These are phyloP conservation scores for Empidonax traillii DNA, from an alignment of 2,113 vertebrate genomes.

Conservation along the genomic window DNA sequence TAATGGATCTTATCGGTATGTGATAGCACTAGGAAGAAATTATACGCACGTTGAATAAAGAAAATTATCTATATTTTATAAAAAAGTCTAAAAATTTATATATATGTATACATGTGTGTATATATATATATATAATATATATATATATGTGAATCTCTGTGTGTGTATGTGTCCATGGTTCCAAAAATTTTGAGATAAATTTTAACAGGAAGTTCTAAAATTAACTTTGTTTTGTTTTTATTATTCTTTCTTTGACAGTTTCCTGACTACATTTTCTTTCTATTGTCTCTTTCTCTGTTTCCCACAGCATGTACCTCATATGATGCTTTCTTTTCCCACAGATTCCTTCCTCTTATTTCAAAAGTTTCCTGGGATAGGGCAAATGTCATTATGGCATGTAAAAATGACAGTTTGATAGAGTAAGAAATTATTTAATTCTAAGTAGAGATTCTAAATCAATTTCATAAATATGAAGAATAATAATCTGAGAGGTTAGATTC, in stretches of 20 bases:
- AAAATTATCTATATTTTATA: neutral
- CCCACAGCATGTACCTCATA: neutral
- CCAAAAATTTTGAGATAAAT: neutral
- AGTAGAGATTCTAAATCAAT: neutral
- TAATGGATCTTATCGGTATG: neutral
- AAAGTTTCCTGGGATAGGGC: neutral
- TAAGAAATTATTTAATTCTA: constrained; percentile 16
- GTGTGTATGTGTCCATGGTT: neutral
- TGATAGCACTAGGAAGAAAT: neutral
- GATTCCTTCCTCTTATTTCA: neutral
- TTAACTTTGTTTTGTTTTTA: neutral
- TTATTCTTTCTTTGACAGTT: neutral
- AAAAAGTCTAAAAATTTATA: neutral
- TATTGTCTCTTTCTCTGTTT: neutral
- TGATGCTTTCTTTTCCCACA: neutral
- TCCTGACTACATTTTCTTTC: neutral
- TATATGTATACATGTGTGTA: no score
- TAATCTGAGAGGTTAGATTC: neutral
- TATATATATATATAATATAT: neutral
- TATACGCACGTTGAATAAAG: neutral
- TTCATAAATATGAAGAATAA: neutral
- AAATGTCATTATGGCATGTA: neutral
- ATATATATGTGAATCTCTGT: no score
- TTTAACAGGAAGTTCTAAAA: neutral
- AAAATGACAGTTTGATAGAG: neutral